phyloP scores from a whole-genome alignment of 2,888 invertebrate species.

The Drymonia ruficornis region DNA sequence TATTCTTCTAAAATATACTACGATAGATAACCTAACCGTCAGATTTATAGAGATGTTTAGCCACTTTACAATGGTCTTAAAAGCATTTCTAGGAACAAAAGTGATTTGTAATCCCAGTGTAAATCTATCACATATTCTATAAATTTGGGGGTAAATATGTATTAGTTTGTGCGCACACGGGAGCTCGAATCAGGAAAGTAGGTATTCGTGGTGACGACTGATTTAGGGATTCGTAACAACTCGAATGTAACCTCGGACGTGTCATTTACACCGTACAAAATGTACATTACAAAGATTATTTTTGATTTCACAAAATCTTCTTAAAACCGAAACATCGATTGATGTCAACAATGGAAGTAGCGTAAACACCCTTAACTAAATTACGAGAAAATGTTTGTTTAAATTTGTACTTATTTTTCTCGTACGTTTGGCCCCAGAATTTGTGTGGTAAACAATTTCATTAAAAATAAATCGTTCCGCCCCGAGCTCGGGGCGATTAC shows the following conservation, averaged over 20 bases:
- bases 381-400: slow-evolving; percentile 65
- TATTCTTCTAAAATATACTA: too few relatives aligned
- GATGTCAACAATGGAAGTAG: slow-evolving; percentile 48
- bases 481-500: slow-evolving; percentile 12
- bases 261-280: background rate
- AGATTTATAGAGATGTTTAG: too few relatives aligned
- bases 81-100: too few relatives aligned
- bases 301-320: slow-evolving; percentile 17
- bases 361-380: slow-evolving; percentile 69
- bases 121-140: too few relatives aligned
- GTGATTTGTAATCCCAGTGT: too few relatives aligned
- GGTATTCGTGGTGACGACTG: too few relatives aligned
- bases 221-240: too few relatives aligned
- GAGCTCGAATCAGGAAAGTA: too few relatives aligned
- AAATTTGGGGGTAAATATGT: too few relatives aligned
- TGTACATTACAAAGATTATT: background rate
- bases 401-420: slow-evolving; percentile 77
- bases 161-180: too few relatives aligned
- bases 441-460: slow-evolving; percentile 55
- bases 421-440: slow-evolving; percentile 79
- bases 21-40: too few relatives aligned
- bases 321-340: slow-evolving; percentile 35
- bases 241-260: background rate
- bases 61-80: too few relatives aligned
- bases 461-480: slow-evolving; percentile 41